phyloP scores from a whole-genome alignment of 2,113 vertebrate genomes.

The Spea bombifrons region DNA sequence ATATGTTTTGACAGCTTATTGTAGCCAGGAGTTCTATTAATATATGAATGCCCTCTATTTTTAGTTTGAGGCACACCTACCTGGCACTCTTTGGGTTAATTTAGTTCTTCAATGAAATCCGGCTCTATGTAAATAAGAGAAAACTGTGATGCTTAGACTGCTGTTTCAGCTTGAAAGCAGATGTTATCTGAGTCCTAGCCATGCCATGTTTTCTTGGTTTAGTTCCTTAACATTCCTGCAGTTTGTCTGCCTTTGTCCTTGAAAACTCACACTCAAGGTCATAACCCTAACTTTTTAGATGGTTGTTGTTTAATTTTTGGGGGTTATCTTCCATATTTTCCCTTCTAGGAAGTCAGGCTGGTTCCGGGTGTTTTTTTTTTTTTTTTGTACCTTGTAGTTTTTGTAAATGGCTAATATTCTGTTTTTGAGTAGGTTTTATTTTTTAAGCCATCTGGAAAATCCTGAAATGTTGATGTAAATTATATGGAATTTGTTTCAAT shows the following conservation, averaged over 20 bases:
- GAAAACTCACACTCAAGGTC: background rate
- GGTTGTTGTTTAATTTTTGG: too few relatives aligned
- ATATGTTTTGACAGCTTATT: background rate
- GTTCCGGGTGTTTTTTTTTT: too few relatives aligned
- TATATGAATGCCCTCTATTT: slow-evolving; percentile 5
- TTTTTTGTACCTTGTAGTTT: too few relatives aligned
- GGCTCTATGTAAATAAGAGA: slow-evolving; percentile 27
- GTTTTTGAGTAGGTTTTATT: too few relatives aligned
- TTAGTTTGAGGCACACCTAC: background rate
- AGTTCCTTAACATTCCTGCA: background rate
- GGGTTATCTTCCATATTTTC: too few relatives aligned
- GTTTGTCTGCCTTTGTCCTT: background rate
- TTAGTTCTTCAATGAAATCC: background rate
- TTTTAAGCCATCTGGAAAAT: too few relatives aligned
- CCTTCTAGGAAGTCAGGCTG: too few relatives aligned
- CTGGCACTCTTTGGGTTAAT: background rate
- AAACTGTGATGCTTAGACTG: slow-evolving; percentile 25
- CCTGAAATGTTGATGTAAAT: too few relatives aligned
- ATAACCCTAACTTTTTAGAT: background rate
- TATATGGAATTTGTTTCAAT: too few relatives aligned
- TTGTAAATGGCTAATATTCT: too few relatives aligned
- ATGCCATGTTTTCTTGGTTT: background rate
- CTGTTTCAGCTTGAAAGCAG: slow-evolving; percentile 43
- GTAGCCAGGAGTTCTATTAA: background rate
- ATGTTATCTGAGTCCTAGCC: slow-evolving; percentile 4